These are phyloP conservation scores for Chymomyza costata DNA, from an alignment of 1,140 invertebrate genomes.

Conservation along the genomic window DNA sequence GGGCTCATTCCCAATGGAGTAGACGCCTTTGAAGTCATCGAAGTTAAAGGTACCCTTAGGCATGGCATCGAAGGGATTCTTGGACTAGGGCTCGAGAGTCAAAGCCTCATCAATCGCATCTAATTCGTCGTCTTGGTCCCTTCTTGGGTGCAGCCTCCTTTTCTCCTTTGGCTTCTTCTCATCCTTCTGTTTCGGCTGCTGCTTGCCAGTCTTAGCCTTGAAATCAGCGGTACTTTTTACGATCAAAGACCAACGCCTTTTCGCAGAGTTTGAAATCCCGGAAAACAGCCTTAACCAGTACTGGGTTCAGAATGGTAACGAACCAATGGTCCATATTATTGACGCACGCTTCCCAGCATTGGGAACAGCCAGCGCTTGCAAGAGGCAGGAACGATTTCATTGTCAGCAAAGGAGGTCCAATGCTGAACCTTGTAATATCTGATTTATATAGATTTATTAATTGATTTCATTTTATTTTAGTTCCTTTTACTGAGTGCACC, in stretches of 20 bases:
- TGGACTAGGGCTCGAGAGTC: constrained; percentile 86
- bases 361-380: constrained; percentile 98
- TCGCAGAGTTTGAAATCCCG: constrained; percentile 86
- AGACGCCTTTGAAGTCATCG: constrained; percentile 97
- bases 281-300: constrained; percentile 88
- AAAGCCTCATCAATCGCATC: constrained; percentile 82
- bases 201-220: constrained; percentile 33
- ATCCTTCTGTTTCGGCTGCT: constrained; percentile 76
- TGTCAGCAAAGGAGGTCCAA: constrained; percentile 94
- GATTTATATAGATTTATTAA: no score
- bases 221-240: constrained; percentile 78
- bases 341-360: constrained; percentile 90
- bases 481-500: no score
- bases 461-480: no score
- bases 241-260: constrained; percentile 84
- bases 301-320: constrained; percentile 91
- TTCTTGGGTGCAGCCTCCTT: constrained; percentile 77
- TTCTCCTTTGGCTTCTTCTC: constrained; percentile 78
- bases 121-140: constrained; percentile 78
- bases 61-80: constrained; percentile 91
- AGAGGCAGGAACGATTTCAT: constrained; percentile 91
- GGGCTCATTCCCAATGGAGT: constrained; percentile 95
- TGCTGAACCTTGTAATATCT: constrained; percentile 90
- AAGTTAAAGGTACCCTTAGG: constrained; percentile 93
- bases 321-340: constrained; percentile 96